Evolutionary conservation across 1,140 invertebrate species (phyloP).

Genomic region (Musca vetustissima): DNA sequence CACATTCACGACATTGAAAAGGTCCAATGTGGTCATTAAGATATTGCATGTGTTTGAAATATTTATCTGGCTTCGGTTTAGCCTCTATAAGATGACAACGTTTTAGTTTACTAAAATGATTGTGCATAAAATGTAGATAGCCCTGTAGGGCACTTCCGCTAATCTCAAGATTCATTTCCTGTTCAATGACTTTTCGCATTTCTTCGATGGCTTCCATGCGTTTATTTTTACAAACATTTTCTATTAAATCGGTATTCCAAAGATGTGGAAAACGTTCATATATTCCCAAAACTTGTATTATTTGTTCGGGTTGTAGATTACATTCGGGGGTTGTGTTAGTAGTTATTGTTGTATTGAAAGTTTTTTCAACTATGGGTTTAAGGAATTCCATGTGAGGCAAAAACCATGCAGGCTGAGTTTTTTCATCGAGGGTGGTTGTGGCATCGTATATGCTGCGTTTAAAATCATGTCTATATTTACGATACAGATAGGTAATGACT

Average conservation of each 20-base stretch:
- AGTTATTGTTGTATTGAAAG: background rate
- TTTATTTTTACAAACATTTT: constrained; percentile 20
- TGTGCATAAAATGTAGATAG: constrained; percentile 6
- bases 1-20: constrained; percentile 3
- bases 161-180: background rate
- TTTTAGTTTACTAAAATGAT: constrained; percentile 13
- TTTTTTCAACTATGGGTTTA: background rate
- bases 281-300: constrained; percentile 6
- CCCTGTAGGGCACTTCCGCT: background rate
- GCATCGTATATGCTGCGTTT: background rate
- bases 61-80: background rate
- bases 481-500: background rate
- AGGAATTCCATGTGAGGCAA: background rate
- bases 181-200: constrained; percentile 3
- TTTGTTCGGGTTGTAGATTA: background rate
- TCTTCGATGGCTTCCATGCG: constrained; percentile 6
- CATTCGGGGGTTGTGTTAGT: background rate
- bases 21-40: background rate
- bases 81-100: background rate
- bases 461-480: constrained; percentile 6
- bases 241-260: constrained; percentile 22
- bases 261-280: constrained; percentile 11
- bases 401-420: background rate
- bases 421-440: too few species aligned
- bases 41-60: constrained; percentile 15